Conservation (phyloP, 30 jellyfish, hydroid and myxozoan species). For the Aurelia sp. region DNA sequence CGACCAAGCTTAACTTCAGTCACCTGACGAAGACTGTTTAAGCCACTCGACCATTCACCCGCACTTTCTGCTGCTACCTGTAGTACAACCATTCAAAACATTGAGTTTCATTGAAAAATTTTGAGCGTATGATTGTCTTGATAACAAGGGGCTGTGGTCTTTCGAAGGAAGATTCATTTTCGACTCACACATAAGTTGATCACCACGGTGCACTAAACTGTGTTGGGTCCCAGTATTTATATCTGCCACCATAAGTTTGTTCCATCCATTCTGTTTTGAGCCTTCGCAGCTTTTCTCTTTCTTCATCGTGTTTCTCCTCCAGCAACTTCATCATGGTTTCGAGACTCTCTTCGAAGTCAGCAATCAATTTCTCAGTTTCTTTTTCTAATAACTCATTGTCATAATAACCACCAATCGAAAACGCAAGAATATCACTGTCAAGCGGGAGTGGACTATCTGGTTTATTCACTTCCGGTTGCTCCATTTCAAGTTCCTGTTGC, state of each 20-base stretch:
- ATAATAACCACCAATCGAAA: conserved; percentile 4
- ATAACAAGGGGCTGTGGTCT: too few relatives aligned
- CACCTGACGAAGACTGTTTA: too few relatives aligned
- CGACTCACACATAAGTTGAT: neutral
- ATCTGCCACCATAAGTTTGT: conserved; percentile 19
- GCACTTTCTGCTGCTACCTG: too few relatives aligned
- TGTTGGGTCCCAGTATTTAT: conserved; percentile 29
- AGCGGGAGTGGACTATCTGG: conserved; percentile 17
- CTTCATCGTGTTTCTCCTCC: conserved; percentile 16
- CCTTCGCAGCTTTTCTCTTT: neutral
- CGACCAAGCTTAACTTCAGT: too few relatives aligned
- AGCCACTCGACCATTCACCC: too few relatives aligned
- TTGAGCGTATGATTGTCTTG: too few relatives aligned
- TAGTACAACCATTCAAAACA: too few relatives aligned
- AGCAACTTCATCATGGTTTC: conserved; percentile 11
- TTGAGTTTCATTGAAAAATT: too few relatives aligned
- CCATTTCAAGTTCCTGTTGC: too few relatives aligned
- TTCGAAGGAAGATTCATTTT: too few relatives aligned
- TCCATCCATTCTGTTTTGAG: neutral
- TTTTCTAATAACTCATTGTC: conserved; percentile 33
- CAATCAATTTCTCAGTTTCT: conserved; percentile 19
- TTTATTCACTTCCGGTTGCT: neutral
- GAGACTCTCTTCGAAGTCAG: conserved; percentile 21
- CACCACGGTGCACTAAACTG: conserved; percentile 44
- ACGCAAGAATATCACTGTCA: conserved; percentile 19